Evolutionary conservation across 2,888 invertebrate species (phyloP).

Genomic region (Drosophila ustulata): DNA sequence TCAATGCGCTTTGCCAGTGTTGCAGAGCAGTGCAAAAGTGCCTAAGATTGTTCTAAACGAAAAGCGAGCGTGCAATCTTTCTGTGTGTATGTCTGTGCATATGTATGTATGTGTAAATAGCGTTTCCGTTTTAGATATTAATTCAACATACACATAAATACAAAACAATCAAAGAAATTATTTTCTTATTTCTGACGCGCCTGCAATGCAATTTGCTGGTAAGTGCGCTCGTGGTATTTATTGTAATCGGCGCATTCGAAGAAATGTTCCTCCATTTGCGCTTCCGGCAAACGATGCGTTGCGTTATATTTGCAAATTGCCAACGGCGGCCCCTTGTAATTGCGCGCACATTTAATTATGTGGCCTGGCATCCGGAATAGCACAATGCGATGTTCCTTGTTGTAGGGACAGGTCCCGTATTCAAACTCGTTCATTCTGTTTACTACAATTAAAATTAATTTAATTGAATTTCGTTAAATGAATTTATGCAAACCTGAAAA

Average conservation of each 20-base stretch:
- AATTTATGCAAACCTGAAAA: neutral
- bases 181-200: neutral
- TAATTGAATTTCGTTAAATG: neutral
- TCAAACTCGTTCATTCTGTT: constrained; percentile 40
- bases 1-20: neutral
- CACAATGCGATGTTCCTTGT: constrained; percentile 51
- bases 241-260: constrained; percentile 69
- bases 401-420: constrained; percentile 59
- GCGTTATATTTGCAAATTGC: constrained; percentile 83
- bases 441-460: neutral
- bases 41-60: constrained; percentile 51
- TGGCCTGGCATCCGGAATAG: constrained; percentile 59
- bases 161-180: neutral
- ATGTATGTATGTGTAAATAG: constrained; percentile 40
- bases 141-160: constrained; percentile 13
- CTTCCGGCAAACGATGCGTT: constrained; percentile 75
- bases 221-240: constrained; percentile 54
- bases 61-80: constrained; percentile 42
- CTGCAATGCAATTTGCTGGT: constrained; percentile 49
- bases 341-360: constrained; percentile 55
- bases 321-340: constrained; percentile 71
- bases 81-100: constrained; percentile 3
- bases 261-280: constrained; percentile 75
- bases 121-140: constrained; percentile 48
- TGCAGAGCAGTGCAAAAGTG: constrained; percentile 51